phyloP scores from a whole-genome alignment of 2,888 invertebrate species.

The Conistra vaccinii region DNA sequence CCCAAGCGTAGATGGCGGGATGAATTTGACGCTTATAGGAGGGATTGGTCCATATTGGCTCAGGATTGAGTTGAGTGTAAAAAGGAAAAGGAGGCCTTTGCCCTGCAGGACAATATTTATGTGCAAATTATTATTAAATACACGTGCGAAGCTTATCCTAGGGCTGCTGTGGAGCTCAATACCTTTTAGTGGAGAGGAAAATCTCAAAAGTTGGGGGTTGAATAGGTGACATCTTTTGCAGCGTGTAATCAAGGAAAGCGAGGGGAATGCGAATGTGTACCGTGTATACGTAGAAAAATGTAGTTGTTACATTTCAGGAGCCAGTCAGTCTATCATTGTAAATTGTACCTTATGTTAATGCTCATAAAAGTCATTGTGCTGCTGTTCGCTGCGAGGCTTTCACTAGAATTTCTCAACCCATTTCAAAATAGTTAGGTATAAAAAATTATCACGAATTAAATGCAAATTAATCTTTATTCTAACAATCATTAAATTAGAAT shows the following conservation, averaged over 20 bases:
- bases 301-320: not conserved
- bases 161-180: constrained; percentile 2
- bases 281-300: not conserved
- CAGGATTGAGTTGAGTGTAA: too few relatives aligned
- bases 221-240: constrained; percentile 45
- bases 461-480: not conserved
- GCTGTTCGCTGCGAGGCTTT: not conserved
- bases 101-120: too few relatives aligned
- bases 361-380: not conserved
- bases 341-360: not conserved
- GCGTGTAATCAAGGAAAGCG: constrained; percentile 57
- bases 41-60: too few relatives aligned
- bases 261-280: constrained; percentile 7
- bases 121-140: too few relatives aligned
- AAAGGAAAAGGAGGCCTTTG: too few relatives aligned
- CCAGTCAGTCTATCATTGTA: not conserved
- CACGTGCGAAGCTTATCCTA: too few relatives aligned
- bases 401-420: not conserved
- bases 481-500: not conserved
- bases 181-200: constrained; percentile 32
- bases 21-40: too few relatives aligned
- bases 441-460: not conserved
- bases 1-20: too few relatives aligned
- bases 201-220: constrained; percentile 28
- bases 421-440: not conserved